phyloP scores from a whole-genome alignment of 2,113 vertebrate species.

The Sarotherodon lohbergeri region DNA sequence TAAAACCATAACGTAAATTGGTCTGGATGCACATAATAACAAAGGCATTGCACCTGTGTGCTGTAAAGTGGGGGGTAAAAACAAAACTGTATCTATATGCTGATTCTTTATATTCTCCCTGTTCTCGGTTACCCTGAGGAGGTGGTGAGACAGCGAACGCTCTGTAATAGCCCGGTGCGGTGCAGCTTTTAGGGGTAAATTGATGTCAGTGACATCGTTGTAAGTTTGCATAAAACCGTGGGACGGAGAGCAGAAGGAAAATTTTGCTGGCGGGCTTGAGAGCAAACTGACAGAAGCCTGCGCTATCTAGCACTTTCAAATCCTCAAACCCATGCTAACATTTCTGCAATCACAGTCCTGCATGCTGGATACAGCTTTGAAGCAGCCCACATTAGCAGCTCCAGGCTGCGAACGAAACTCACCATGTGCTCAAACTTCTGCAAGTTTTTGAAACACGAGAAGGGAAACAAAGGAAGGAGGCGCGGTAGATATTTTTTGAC shows the following conservation, averaged over 20 bases:
- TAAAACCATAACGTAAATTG: conserved; percentile 14
- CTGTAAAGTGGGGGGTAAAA: conserved; percentile 1
- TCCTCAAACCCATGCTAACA: conserved; percentile 35
- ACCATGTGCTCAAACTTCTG: not conserved
- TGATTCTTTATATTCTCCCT: conserved; percentile 47
- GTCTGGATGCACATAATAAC: not conserved
- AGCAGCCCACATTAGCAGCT: conserved; percentile 19
- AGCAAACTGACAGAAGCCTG: conserved; percentile 48
- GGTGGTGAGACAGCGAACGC: conserved; percentile 6
- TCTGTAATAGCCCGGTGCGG: conserved; percentile 30
- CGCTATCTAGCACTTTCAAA: conserved; percentile 25
- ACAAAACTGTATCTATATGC: conserved; percentile 47
- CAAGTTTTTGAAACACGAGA: not conserved
- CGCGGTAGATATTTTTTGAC: not conserved
- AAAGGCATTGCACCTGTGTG: conserved; percentile 13
- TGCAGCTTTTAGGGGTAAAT: conserved; percentile 62
- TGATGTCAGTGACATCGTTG: conserved; percentile 64
- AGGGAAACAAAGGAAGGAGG: not conserved
- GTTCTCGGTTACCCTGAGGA: conserved; percentile 33
- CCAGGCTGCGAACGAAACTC: not conserved
- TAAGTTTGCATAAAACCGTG: conserved; percentile 62
- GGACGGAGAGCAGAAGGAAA: conserved; percentile 34
- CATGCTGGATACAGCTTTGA: conserved; percentile 12
- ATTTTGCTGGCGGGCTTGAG: conserved; percentile 23
- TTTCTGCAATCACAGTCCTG: conserved; percentile 32